phyloP scores from a whole-genome alignment of 2,113 vertebrate species.

The Poeciliopsis turrubarensis region DNA sequence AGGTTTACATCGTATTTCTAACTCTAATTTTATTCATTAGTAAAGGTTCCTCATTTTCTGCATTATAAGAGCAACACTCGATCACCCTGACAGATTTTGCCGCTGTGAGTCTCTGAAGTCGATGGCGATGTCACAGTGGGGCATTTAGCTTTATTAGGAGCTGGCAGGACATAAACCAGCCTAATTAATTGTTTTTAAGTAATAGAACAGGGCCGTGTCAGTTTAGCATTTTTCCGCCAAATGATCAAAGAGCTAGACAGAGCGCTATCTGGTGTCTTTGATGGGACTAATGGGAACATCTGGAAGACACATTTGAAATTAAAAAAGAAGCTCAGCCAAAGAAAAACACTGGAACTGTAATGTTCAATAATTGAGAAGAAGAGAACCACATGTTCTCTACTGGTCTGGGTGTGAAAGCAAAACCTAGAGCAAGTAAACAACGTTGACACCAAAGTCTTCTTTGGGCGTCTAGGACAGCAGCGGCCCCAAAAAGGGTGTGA shows the following conservation, averaged over 20 bases:
- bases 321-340: conserved; percentile 19
- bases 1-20: too few species aligned
- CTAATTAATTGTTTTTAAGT: too few species aligned
- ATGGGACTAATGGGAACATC: conserved; percentile 14
- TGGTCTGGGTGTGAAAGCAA: conserved; percentile 1
- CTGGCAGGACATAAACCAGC: not conserved
- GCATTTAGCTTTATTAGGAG: not conserved
- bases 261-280: not conserved
- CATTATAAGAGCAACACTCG: accelerated
- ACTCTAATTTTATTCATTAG: not conserved
- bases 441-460: not conserved
- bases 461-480: not conserved
- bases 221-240: not conserved
- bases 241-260: not conserved
- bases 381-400: conserved; percentile 25
- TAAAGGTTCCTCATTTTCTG: not conserved
- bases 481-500: not conserved
- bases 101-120: not conserved
- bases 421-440: conserved; percentile 1
- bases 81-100: not conserved
- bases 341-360: not conserved
- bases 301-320: conserved; percentile 12
- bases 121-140: not conserved
- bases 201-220: too few species aligned
- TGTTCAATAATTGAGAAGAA: conserved; percentile 16